Conservation (phyloP, 2,113 vertebrate species). For the Plestiodon gilberti region DNA sequence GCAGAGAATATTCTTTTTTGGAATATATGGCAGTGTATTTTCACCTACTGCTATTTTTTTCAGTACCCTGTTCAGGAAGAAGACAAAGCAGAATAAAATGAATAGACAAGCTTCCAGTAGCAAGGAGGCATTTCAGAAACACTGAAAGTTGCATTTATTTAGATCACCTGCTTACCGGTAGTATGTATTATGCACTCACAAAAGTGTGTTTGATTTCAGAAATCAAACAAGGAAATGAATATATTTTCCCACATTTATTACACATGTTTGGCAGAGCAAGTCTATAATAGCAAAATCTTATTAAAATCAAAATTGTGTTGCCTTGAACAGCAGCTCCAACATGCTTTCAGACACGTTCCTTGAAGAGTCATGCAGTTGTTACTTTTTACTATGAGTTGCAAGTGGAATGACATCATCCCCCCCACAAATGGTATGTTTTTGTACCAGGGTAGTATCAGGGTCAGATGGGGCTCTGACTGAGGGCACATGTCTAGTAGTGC, state of each 20-base stretch:
- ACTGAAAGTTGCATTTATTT: constrained; percentile 10
- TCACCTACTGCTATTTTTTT: constrained; percentile 18
- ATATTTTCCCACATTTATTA: constrained; percentile 40
- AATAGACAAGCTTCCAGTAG: constrained; percentile 22
- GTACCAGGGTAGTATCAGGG: no score
- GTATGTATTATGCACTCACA: constrained; percentile 43
- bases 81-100: constrained; percentile 16
- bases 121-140: constrained; percentile 28
- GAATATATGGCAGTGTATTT: constrained; percentile 12
- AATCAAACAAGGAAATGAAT: constrained; percentile 53
- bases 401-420: no score
- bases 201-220: constrained; percentile 38
- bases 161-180: constrained; percentile 48
- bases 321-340: constrained; percentile 3
- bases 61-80: constrained; percentile 23
- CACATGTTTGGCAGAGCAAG: constrained; percentile 46
- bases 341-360: no score
- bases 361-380: no score
- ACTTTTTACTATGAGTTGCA: no score
- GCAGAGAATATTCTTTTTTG: constrained; percentile 4
- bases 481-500: no score
- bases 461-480: no score
- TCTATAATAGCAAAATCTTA: constrained; percentile 25
- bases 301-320: constrained; percentile 43
- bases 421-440: no score